Evolutionary conservation across 2,797 vertebrate genomes (phyloP), one percentile per base, ranked within the genome.

Genomic region (Alcedo atthis): DNA sequence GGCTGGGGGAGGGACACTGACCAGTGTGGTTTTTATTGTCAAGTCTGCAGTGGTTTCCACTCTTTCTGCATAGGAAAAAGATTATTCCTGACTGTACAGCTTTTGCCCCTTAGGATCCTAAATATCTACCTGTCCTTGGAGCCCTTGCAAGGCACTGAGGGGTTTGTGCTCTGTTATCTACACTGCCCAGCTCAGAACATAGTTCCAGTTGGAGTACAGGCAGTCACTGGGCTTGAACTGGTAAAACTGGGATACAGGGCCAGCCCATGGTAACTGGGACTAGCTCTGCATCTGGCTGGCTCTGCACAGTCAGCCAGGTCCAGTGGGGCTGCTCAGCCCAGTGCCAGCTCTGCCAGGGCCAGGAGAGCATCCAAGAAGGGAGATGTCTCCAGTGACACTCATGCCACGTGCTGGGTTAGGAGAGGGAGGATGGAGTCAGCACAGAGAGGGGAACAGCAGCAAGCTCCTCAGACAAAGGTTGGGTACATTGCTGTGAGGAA

Each of bases 401-500:
- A 93, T 35, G 26, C 51, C 28, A 7, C 15, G 81, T 58, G 57
- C 49, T 57, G 73, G 49, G 26, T 62, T 40, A 74, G 45, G 10
- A 51, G 49, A 63, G 16, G 70, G 35, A 81, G 15, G 73, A 75
- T 84, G 49, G 54, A 89, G 54, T 64, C 58, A 54, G 17, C 80
- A 78, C 87, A 95, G 90, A 89, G 92, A 78, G 76, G 66, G 35
- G 69, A 95, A 94, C 30, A 85, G 15, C 43, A 93, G 30, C 43
- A 77, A n/a, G 57, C 80, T 49, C 53, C 55, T 81, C 26, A 46
- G 54, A 37, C 28, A 0, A 85, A 95, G 92, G 69, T 24, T 95
- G 84, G 54, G 90, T 90, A 94, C 85, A 75, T n/a, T 35, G 49
- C 80, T 92, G 67, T 91, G 90, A 96, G 62, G 80, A 91, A 93